Evolutionary conservation across 2,113 vertebrate species (phyloP).

Genomic region (Onychostruthus taczanowskii): DNA sequence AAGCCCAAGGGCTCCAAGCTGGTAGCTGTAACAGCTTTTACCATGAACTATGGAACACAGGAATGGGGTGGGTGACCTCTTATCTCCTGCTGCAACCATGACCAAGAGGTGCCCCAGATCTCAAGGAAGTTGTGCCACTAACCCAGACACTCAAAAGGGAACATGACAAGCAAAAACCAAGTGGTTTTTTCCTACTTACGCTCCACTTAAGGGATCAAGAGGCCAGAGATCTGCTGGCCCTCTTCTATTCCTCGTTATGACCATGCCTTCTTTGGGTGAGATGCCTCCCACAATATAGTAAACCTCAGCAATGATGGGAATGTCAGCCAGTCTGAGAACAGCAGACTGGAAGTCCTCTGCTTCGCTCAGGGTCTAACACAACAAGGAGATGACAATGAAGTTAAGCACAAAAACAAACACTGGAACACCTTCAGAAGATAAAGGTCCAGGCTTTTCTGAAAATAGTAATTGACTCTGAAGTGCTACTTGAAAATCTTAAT

Average conservation of each 20-base stretch:
- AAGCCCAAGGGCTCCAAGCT: not conserved
- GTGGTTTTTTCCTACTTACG: slow-evolving; percentile 63
- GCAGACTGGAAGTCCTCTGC: slow-evolving; percentile 84
- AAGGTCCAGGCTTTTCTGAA: not conserved
- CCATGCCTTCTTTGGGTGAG: slow-evolving; percentile 78
- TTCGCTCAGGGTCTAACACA: slow-evolving; percentile 68
- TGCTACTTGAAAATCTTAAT: not conserved
- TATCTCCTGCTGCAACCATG: not conserved
- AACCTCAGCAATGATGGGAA: slow-evolving; percentile 87
- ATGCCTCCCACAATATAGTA: slow-evolving; percentile 91
- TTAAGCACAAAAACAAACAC: not conserved
- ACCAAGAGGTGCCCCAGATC: not conserved
- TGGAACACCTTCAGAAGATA: not conserved
- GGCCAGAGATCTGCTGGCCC: slow-evolving; percentile 90
- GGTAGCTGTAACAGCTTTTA: not conserved
- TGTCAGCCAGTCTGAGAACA: slow-evolving; percentile 77
- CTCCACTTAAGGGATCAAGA: slow-evolving; percentile 79
- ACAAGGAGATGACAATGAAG: not conserved
- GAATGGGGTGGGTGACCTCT: not conserved
- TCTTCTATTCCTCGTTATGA: slow-evolving; percentile 86
- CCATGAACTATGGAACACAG: not conserved
- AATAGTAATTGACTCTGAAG: not conserved
- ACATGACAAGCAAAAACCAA: fast-evolving
- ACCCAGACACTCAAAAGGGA: not conserved
- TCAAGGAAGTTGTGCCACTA: not conserved